phyloP scores from a whole-genome alignment of 2,797 vertebrate genomes.

The Nannoperca australis region DNA sequence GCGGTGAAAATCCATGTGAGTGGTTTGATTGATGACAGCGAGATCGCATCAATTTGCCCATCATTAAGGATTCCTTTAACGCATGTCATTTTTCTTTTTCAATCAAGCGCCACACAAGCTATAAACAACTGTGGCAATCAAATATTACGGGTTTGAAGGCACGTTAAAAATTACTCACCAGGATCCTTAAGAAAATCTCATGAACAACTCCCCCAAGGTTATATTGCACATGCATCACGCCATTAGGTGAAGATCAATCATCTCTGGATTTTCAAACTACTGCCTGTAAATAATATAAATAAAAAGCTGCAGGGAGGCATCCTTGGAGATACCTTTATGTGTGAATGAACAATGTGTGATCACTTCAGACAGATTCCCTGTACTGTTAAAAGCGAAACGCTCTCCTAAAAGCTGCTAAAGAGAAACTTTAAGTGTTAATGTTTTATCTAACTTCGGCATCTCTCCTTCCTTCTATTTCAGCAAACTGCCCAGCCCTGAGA shows the following conservation, averaged over 20 bases:
- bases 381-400: not conserved
- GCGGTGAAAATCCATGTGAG: conserved; percentile 4
- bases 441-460: not conserved
- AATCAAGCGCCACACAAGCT: not conserved
- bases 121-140: conserved; percentile 34
- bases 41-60: conserved; percentile 12
- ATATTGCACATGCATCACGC: not conserved
- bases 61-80: conserved; percentile 16
- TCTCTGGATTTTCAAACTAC: conserved; percentile 9
- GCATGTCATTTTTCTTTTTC: conserved; percentile 4
- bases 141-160: conserved; percentile 21
- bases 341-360: conserved; percentile 20
- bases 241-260: conserved; percentile 29
- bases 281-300: conserved; percentile 18
- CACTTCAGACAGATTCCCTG: not conserved
- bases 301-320: not conserved
- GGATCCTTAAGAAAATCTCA: conserved; percentile 12
- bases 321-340: conserved; percentile 8
- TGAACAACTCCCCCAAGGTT: conserved; percentile 22
- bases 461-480: conserved; percentile 13
- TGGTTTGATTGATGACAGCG: not conserved
- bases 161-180: conserved; percentile 22
- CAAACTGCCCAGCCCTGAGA: conserved; percentile 17
- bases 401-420: not conserved
- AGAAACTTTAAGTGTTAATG: conserved; percentile 4